A percentile compares a stretch with the other conserved stretches of the same genome.
phyloP scores from a whole-genome alignment of 2,888 invertebrate genomes.

The Smittia aterrima region DNA sequence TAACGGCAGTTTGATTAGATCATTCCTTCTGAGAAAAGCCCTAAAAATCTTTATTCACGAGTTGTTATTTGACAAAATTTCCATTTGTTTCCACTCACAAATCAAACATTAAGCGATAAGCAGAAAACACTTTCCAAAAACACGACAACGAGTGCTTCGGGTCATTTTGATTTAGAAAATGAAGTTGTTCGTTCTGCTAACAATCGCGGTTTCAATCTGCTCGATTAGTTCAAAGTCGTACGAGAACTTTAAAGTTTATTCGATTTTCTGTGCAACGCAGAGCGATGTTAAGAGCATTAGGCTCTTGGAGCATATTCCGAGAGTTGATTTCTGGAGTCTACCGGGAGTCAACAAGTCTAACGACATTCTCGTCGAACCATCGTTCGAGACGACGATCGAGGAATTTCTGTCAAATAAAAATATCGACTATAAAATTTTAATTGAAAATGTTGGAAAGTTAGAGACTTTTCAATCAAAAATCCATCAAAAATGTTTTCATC shows the following conservation, averaged over 20 bases:
- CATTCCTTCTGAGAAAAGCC: too few species aligned
- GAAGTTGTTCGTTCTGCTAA: too few species aligned
- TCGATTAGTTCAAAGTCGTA: not conserved
- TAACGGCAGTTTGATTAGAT: too few species aligned
- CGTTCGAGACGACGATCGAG: not conserved
- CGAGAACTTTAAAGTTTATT: constrained; percentile 14
- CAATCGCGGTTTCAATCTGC: too few species aligned
- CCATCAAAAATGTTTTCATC: not conserved
- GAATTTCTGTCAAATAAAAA: not conserved
- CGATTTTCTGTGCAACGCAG: not conserved
- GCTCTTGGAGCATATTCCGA: not conserved
- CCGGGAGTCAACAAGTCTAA: not conserved
- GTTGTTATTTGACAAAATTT: too few species aligned
- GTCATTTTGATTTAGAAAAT: too few species aligned
- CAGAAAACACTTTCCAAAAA: too few species aligned
- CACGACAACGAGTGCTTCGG: too few species aligned
- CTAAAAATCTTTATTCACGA: too few species aligned
- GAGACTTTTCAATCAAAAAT: not conserved
- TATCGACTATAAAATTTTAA: constrained; percentile 2
- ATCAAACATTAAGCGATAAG: too few species aligned
- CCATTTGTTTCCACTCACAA: too few species aligned
- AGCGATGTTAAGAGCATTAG: not conserved
- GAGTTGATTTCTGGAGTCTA: not conserved
- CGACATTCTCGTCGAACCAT: not conserved
- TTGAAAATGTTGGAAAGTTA: constrained; percentile 15